Conservation (phyloP, 2,888 invertebrate species). For the Belgica antarctica region DNA sequence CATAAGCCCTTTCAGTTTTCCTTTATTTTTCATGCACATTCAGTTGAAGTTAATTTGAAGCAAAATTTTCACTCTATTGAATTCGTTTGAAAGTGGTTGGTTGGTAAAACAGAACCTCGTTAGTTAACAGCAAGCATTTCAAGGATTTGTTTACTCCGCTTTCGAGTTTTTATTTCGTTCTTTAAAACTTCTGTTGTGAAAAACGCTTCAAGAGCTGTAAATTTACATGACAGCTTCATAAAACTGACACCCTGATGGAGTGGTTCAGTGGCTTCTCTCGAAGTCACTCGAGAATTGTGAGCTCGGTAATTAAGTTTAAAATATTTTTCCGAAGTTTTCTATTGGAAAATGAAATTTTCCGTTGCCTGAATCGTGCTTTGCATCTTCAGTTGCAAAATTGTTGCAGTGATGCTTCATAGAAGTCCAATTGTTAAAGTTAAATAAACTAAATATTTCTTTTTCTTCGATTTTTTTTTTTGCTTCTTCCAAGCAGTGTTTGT, state of each 20-base stretch:
- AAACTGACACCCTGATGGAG: too few species aligned
- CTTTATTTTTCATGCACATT: not conserved
- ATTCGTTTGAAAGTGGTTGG: not conserved
- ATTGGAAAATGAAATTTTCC: too few species aligned
- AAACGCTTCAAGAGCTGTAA: not conserved
- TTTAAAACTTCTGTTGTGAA: not conserved
- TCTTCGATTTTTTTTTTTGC: not conserved
- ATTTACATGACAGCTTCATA: not conserved
- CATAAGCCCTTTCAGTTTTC: not conserved
- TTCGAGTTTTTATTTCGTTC: not conserved
- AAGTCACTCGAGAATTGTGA: too few species aligned
- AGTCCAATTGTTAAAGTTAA: too few species aligned
- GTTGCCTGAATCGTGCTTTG: too few species aligned
- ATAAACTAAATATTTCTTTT: too few species aligned
- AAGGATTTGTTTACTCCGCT: constrained; percentile 5
- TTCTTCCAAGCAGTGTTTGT: too few species aligned
- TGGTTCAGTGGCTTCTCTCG: too few species aligned
- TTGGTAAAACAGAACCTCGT: not conserved
- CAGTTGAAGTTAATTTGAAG: constrained; percentile 17
- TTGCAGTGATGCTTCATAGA: too few species aligned
- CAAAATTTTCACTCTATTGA: constrained; percentile 22
- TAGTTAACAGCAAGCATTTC: not conserved
- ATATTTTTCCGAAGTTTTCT: too few species aligned
- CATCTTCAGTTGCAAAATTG: too few species aligned
- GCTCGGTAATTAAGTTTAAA: too few species aligned